Percentiles rank a stretch among this genome's conserved stretches.
Evolutionary conservation across 2,888 invertebrate species (phyloP).

Genomic region (Gortyna flavago): DNA sequence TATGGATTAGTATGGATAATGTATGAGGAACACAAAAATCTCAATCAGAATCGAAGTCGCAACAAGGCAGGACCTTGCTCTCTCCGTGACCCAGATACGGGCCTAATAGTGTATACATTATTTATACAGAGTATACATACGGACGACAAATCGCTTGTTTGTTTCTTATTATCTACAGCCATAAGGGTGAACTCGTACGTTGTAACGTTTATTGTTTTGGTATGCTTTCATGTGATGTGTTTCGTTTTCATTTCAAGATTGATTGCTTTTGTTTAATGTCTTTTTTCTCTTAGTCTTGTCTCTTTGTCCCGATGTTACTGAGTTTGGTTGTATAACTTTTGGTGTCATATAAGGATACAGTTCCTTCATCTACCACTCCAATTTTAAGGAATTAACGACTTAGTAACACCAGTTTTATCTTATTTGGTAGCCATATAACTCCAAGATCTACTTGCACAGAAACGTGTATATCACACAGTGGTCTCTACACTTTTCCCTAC

Average conservation of each 20-base stretch:
- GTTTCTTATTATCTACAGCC: conserved; percentile 64
- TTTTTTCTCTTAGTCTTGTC: neutral
- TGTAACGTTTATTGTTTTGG: conserved; percentile 25
- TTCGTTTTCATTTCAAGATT: conserved; percentile 24
- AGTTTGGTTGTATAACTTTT: neutral
- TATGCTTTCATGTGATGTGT: conserved; percentile 12
- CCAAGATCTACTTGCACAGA: neutral
- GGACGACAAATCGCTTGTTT: conserved; percentile 66
- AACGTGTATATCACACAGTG: conserved; percentile 4
- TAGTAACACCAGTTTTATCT: neutral
- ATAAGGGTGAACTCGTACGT: conserved; percentile 48
- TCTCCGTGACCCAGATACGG: conserved; percentile 77
- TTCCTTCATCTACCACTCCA: neutral
- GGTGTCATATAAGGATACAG: neutral
- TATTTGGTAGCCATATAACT: neutral
- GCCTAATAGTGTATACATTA: conserved; percentile 73
- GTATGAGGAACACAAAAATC: conserved; percentile 35
- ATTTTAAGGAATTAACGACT: neutral
- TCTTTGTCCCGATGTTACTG: neutral
- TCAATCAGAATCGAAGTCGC: conserved; percentile 35
- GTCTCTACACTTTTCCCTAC: conserved; percentile 26
- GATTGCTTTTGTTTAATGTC: neutral
- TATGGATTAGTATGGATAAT: no score
- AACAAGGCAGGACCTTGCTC: conserved; percentile 69
- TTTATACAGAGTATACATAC: conserved; percentile 59